Percentiles rank a stretch among this genome's conserved stretches.
Conservation (phyloP, 2,797 vertebrate species). For the Characodon lateralis region DNA sequence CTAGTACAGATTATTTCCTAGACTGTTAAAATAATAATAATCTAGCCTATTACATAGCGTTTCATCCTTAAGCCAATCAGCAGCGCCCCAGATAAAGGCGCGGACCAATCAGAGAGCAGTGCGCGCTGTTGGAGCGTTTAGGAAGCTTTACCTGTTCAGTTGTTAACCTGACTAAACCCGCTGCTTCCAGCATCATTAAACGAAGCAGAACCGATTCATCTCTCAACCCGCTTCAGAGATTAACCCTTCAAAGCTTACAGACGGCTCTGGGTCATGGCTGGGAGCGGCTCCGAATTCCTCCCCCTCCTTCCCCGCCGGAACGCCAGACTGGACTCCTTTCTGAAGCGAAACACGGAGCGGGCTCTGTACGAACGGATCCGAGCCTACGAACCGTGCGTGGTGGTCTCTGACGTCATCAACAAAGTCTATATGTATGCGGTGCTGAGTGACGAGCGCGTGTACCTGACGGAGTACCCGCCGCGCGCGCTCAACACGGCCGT, state of each 20-base stretch:
- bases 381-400: slow-evolving; percentile 80
- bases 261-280: slow-evolving; percentile 61
- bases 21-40: neutral
- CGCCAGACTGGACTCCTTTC: slow-evolving; percentile 81
- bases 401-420: slow-evolving; percentile 70
- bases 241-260: neutral
- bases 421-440: slow-evolving; percentile 81
- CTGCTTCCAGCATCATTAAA: neutral
- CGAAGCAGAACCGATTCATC: neutral
- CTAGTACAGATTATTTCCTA: neutral
- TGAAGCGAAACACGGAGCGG: slow-evolving; percentile 77
- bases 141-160: slow-evolving; percentile 16
- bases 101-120: slow-evolving; percentile 55
- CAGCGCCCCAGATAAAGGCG: neutral
- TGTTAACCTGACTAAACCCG: neutral
- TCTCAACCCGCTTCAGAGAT: neutral
- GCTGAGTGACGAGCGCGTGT: slow-evolving; percentile 79
- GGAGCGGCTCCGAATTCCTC: slow-evolving; percentile 31
- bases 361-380: slow-evolving; percentile 78
- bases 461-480: slow-evolving; percentile 81
- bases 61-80: slow-evolving; percentile 51
- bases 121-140: neutral
- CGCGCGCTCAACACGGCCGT: slow-evolving; percentile 73
- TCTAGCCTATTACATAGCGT: neutral
- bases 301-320: slow-evolving; percentile 57